A percentile compares a stretch with the other conserved stretches of the same genome.
phyloP scores from a whole-genome alignment of 2,888 invertebrate genomes.

The Sepioteuthis lessoniana region DNA sequence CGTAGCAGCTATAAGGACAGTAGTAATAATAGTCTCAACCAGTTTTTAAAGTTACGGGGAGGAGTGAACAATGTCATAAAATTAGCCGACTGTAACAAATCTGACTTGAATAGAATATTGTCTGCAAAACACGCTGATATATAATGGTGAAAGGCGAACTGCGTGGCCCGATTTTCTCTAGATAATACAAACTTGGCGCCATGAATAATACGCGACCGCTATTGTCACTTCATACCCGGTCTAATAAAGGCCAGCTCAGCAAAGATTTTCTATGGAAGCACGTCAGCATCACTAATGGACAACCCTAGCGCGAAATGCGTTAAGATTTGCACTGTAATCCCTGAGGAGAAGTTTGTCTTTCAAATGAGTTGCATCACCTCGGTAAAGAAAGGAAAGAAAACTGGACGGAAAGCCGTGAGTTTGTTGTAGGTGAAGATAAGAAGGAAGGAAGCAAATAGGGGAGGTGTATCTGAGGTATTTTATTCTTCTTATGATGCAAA shows the following conservation, averaged over 20 bases:
- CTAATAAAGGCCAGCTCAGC: neutral
- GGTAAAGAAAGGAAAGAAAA: neutral
- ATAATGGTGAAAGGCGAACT: neutral
- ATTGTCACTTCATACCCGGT: neutral
- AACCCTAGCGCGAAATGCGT: neutral
- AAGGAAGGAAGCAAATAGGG: neutral
- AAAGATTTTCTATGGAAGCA: neutral
- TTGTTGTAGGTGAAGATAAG: neutral
- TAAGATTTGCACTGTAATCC: conserved; percentile 8
- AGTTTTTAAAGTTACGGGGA: neutral
- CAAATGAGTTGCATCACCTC: neutral
- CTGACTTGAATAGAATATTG: neutral
- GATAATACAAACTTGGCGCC: neutral
- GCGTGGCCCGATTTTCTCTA: neutral
- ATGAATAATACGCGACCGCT: neutral
- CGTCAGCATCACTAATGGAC: conserved; percentile 21
- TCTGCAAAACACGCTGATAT: neutral
- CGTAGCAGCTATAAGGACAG: neutral
- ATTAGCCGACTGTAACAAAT: neutral
- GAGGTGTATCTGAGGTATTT: neutral
- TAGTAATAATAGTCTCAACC: neutral
- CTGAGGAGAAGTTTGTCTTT: neutral
- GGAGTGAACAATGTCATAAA: neutral
- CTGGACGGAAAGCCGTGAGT: neutral
- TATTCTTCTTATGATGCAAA: neutral